Conservation (phyloP, 2,113 vertebrate genomes). For the Hydrolagus affinis region DNA sequence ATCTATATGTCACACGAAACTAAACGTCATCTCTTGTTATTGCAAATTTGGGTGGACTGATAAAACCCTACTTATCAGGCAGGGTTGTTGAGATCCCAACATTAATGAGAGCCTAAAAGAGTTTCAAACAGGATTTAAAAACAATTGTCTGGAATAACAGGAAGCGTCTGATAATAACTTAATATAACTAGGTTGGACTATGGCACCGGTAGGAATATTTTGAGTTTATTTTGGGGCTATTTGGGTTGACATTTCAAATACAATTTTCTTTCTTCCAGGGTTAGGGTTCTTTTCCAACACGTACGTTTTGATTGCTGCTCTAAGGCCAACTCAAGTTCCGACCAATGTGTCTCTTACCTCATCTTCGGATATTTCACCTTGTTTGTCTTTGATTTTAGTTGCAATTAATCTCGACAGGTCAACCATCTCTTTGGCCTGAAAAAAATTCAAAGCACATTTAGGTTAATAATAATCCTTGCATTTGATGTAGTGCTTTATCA, state of each 20-base stretch:
- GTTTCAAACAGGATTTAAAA: too few species aligned
- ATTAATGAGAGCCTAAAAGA: not conserved
- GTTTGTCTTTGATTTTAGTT: slow-evolving; percentile 97
- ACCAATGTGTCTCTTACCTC: slow-evolving; percentile 63
- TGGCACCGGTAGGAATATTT: not conserved
- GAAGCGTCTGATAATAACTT: too few species aligned
- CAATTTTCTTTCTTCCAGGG: slow-evolving; percentile 13
- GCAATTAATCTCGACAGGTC: slow-evolving; percentile 92
- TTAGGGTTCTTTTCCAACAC: too few species aligned
- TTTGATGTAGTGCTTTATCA: too few species aligned
- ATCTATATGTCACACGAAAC: not conserved
- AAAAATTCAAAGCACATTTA: slow-evolving; percentile 35
- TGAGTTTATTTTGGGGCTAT: not conserved
- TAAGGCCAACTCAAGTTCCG: slow-evolving; percentile 12
- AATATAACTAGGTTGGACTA: too few species aligned
- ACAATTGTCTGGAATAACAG: too few species aligned
- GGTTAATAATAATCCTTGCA: not conserved
- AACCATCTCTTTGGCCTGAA: slow-evolving; percentile 96
- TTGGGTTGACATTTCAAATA: not conserved
- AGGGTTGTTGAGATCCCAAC: not conserved
- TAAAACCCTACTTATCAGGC: not conserved
- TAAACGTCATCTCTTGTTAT: not conserved
- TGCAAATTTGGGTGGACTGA: not conserved
- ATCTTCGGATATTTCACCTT: slow-evolving; percentile 94
- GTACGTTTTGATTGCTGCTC: not conserved